Percentiles rank a stretch among this genome's conserved stretches.
Conservation (phyloP, 2,113 vertebrate species). For the Nesospiza acunhae region DNA sequence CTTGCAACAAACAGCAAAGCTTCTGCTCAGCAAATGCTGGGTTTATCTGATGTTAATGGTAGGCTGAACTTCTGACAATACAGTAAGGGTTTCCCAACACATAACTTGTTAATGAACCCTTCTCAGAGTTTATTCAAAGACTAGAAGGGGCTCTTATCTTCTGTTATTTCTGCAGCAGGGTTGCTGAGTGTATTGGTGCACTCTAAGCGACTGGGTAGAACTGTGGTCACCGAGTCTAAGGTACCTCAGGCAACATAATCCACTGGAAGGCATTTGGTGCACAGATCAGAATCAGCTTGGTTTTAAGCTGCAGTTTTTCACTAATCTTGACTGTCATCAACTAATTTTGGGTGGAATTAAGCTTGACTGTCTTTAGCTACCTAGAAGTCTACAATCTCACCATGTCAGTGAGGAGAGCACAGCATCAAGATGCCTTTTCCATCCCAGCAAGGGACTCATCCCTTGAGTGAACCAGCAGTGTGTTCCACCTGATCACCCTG, state of each 20-base stretch:
- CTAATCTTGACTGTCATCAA: background rate
- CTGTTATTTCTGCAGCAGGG: background rate
- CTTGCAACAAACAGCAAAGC: background rate
- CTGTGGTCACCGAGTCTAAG: background rate
- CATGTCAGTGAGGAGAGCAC: fast-evolving
- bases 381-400: background rate
- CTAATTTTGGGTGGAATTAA: background rate
- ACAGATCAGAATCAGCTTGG: background rate
- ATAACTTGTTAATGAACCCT: background rate
- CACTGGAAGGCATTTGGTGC: background rate
- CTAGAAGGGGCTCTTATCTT: background rate
- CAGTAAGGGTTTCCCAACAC: background rate
- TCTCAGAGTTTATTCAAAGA: background rate
- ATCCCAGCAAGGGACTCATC: background rate
- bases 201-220: background rate
- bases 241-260: background rate
- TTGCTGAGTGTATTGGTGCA: background rate
- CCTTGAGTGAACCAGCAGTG: background rate
- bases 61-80: background rate
- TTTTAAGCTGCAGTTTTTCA: background rate
- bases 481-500: background rate
- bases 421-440: background rate
- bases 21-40: background rate
- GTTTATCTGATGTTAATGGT: background rate
- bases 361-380: background rate